Conservation (phyloP, 2,888 invertebrate species). For the Hybos culiciformis region DNA sequence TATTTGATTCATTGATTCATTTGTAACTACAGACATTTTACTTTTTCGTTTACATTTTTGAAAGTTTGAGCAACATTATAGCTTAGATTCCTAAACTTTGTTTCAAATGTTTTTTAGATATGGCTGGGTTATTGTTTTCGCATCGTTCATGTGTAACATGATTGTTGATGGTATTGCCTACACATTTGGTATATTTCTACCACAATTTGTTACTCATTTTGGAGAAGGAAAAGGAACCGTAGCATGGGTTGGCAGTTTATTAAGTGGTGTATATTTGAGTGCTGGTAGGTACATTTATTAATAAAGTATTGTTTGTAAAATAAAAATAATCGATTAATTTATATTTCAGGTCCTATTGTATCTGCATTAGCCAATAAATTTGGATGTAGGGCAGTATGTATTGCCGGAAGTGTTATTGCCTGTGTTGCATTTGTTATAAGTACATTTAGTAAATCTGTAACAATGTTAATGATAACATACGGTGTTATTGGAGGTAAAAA, state of each 20-base stretch:
- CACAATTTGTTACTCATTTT: slow-evolving; percentile 66
- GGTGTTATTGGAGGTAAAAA: slow-evolving; percentile 84
- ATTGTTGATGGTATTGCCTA: slow-evolving; percentile 98
- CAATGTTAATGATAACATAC: slow-evolving; percentile 83
- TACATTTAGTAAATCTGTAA: slow-evolving; percentile 74
- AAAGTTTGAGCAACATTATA: too few species aligned
- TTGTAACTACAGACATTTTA: too few species aligned
- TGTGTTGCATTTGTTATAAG: slow-evolving; percentile 74
- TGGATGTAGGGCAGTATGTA: slow-evolving; percentile 88
- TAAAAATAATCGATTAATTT: not conserved
- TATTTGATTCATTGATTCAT: too few species aligned
- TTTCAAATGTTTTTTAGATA: slow-evolving; percentile 52
- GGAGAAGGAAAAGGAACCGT: slow-evolving; percentile 74
- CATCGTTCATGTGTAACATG: slow-evolving; percentile 95
- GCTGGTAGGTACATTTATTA: slow-evolving; percentile 55
- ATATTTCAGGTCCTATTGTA: slow-evolving; percentile 66
- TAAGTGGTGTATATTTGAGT: slow-evolving; percentile 90
- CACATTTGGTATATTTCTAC: slow-evolving; percentile 88
- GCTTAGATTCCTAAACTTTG: too few species aligned
- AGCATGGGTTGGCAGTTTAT: slow-evolving; percentile 87
- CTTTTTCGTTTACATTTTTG: too few species aligned
- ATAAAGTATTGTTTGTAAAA: not conserved
- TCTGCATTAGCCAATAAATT: slow-evolving; percentile 92
- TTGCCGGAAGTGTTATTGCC: slow-evolving; percentile 78
- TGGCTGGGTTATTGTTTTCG: slow-evolving; percentile 88